Evolutionary conservation across 2,113 vertebrate species (phyloP).

Genomic region (Pedionomus torquatus): DNA sequence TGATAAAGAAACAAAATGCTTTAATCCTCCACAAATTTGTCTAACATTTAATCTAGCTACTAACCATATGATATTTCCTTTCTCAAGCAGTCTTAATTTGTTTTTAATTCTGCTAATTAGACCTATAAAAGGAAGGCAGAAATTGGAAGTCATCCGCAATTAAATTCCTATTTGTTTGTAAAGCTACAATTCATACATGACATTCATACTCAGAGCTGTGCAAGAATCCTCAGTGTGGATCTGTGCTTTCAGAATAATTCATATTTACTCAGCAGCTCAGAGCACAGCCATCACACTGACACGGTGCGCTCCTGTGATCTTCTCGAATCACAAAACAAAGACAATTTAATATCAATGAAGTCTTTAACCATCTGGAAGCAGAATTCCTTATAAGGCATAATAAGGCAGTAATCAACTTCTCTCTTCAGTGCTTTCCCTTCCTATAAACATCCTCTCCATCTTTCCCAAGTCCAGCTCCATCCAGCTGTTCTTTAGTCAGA

Average conservation of each 20-base stretch:
- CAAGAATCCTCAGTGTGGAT: neutral
- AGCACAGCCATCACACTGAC: neutral
- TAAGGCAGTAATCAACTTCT: neutral
- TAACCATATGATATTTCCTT: conserved; percentile 57
- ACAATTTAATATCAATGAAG: neutral
- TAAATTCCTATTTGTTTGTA: neutral
- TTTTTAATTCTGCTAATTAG: conserved; percentile 57
- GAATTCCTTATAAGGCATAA: neutral
- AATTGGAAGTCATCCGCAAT: neutral
- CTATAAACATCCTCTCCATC: neutral
- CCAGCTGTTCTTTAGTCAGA: neutral
- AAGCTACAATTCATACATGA: neutral
- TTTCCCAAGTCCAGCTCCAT: neutral
- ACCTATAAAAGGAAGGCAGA: neutral
- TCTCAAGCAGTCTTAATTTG: conserved; percentile 43
- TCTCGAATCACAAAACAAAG: neutral
- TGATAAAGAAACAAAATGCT: conserved; percentile 69
- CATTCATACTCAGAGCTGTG: neutral
- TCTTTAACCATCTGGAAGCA: neutral
- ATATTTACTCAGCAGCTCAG: neutral
- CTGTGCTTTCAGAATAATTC: neutral
- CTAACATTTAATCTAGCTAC: conserved; percentile 64
- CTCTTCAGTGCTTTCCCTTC: neutral
- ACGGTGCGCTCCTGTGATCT: neutral
- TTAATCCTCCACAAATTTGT: conserved; percentile 66